phyloP scores from a whole-genome alignment of 2,113 vertebrate genomes.

The Chaetodon trifascialis region DNA sequence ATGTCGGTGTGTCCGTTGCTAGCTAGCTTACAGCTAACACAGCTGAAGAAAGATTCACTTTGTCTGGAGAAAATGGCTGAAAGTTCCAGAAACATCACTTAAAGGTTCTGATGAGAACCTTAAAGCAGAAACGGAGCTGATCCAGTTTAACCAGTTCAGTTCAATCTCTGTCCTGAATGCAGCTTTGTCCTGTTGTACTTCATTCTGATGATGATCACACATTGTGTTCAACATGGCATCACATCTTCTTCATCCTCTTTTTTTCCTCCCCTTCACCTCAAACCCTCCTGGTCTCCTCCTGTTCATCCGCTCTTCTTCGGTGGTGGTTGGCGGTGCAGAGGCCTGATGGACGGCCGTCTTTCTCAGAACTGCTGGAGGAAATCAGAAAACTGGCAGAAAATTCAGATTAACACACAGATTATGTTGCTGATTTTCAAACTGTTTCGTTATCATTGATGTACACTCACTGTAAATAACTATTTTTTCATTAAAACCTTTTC shows the following conservation, averaged over 20 bases:
- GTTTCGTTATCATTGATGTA: conserved; percentile 20
- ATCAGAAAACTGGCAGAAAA: conserved; percentile 83
- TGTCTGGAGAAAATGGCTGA: too few species aligned
- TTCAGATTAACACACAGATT: conserved; percentile 33
- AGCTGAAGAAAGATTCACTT: too few species aligned
- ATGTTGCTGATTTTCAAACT: not conserved
- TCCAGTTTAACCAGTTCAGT: too few species aligned
- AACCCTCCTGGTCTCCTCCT: not conserved
- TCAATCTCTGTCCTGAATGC: too few species aligned
- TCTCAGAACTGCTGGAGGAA: conserved; percentile 83
- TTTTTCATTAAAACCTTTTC: conserved; percentile 23
- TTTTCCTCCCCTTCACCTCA: not conserved
- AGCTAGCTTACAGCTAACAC: too few species aligned
- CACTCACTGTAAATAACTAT: conserved; percentile 21
- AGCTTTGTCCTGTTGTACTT: too few species aligned
- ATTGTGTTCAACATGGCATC: not conserved
- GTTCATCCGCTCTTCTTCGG: not conserved
- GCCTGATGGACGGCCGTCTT: conserved; percentile 86
- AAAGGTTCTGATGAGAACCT: too few species aligned
- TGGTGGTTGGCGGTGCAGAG: conserved; percentile 75
- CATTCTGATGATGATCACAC: too few species aligned
- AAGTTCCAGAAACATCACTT: too few species aligned
- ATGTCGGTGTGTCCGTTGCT: too few species aligned
- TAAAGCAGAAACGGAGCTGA: too few species aligned
- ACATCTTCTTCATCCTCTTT: not conserved